Evolutionary conservation across 53 echinoderm and acorn worm genomes (phyloP).

Genomic region (Paracentrotus lividus): DNA sequence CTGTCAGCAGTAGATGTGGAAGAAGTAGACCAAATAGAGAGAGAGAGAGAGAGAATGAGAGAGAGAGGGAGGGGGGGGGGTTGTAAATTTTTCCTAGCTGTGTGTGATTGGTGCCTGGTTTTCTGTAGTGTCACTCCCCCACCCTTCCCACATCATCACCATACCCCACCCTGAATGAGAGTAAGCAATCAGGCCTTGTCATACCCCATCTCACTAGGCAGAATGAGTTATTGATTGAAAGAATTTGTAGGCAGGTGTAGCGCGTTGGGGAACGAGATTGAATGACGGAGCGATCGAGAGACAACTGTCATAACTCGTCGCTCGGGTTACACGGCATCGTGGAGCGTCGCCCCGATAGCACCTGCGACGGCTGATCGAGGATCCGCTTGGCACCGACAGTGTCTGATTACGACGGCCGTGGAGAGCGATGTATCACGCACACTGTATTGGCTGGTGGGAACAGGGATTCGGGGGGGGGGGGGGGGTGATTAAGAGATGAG

Average conservation of each 20-base stretch:
- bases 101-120: not conserved
- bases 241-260: conserved; percentile 72
- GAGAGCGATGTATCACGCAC: conserved; percentile 48
- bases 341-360: conserved; percentile 68
- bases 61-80: not conserved
- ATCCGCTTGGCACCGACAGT: conserved; percentile 69
- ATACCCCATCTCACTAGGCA: conserved; percentile 55
- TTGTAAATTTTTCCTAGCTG: not conserved
- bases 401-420: conserved; percentile 62
- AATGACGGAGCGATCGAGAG: conserved; percentile 65
- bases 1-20: conserved; percentile 45
- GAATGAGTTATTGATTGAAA: conserved; percentile 76
- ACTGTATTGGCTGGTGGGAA: conserved; percentile 37
- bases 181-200: conserved; percentile 46
- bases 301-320: conserved; percentile 73
- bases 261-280: conserved; percentile 69
- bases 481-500: not conserved
- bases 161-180: conserved; percentile 40
- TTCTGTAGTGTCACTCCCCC: not conserved
- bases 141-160: not conserved
- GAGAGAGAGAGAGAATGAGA: not conserved
- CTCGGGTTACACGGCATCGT: conserved; percentile 68
- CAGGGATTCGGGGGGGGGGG: not conserved
- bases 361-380: conserved; percentile 72
- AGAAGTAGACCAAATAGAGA: not conserved